Conservation (phyloP, 2,113 vertebrate genomes). For the Mungos mungo region DNA sequence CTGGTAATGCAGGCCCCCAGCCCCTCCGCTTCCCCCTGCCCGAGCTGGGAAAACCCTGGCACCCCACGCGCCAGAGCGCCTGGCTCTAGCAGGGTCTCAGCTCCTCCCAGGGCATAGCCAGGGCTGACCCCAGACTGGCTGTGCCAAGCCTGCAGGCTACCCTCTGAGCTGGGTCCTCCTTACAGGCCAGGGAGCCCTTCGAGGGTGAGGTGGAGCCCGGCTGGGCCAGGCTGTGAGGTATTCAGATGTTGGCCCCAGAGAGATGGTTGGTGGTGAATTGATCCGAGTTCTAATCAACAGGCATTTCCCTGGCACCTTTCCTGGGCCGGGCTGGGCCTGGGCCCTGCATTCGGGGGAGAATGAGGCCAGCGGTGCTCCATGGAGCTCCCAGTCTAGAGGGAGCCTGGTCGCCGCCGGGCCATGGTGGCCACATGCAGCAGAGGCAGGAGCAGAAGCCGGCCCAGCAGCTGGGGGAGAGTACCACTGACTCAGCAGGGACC, state of each 20-base stretch:
- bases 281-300: neutral
- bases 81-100: neutral
- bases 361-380: neutral
- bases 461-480: rapidly evolving
- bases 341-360: neutral
- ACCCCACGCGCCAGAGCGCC: neutral
- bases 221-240: neutral
- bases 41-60: neutral
- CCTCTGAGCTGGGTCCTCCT: neutral
- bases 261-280: neutral
- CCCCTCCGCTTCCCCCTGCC: neutral
- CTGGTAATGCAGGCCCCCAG: neutral
- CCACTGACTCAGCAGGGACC: rapidly evolving
- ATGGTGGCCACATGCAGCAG: neutral
- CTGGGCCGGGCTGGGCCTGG: neutral
- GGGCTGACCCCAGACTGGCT: neutral
- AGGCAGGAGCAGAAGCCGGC: neutral
- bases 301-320: neutral
- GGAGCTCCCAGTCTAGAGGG: neutral
- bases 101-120: neutral
- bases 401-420: neutral
- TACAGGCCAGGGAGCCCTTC: neutral
- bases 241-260: neutral
- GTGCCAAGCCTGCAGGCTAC: neutral
- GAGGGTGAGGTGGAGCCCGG: neutral